phyloP scores from a whole-genome alignment of 2,797 vertebrate species.

The Danio tinwini region DNA sequence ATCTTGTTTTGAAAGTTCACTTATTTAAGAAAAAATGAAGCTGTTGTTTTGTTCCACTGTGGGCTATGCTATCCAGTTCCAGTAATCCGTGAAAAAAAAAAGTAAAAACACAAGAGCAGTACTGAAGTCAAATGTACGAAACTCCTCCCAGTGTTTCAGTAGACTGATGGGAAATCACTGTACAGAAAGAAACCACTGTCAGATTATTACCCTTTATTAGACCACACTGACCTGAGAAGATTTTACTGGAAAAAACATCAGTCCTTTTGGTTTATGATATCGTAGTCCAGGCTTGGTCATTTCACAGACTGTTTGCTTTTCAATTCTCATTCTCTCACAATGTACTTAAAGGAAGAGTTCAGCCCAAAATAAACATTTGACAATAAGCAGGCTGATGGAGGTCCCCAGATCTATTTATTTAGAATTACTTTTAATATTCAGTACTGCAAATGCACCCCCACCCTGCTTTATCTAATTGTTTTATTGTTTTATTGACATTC shows the following conservation, averaged over 20 bases:
- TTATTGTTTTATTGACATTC: too few species aligned
- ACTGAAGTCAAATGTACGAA: conserved; percentile 10
- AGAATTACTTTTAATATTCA: too few species aligned
- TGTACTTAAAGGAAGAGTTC: not conserved
- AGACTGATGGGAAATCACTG: conserved; percentile 6
- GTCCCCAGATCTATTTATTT: too few species aligned
- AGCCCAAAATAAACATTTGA: too few species aligned
- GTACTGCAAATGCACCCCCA: too few species aligned
- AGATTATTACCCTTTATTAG: conserved; percentile 29
- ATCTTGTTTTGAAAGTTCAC: conserved; percentile 55
- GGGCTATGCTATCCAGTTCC: conserved; percentile 31
- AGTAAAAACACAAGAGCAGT: not conserved
- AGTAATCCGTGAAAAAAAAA: conserved; percentile 21
- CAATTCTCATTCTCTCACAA: not conserved
- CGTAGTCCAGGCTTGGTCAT: not conserved
- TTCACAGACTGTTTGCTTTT: conserved; percentile 22
- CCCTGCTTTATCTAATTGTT: too few species aligned
- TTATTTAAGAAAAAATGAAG: conserved; percentile 44
- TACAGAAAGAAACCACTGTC: conserved; percentile 38
- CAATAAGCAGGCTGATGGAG: too few species aligned
- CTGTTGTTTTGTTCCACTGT: conserved; percentile 47
- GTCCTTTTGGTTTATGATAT: conserved; percentile 4
- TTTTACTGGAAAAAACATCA: conserved; percentile 23
- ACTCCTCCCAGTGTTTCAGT: conserved; percentile 9
- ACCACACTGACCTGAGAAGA: conserved; percentile 27